Evolutionary conservation across 2,797 vertebrate species (phyloP).

Genomic region (Chelon labrosus): DNA sequence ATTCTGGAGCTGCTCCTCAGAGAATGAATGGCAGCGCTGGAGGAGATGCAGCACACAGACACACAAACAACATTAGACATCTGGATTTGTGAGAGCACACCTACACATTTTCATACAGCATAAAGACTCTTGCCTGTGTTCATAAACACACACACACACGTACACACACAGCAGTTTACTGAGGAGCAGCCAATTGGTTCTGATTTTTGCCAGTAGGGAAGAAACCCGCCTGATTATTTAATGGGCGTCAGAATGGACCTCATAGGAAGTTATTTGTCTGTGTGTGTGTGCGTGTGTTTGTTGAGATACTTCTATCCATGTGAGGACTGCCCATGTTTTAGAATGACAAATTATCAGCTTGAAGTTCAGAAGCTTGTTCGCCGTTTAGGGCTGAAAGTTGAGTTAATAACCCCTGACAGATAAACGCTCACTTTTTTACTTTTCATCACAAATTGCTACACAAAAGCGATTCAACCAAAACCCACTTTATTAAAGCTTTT

Average conservation of each 20-base stretch:
- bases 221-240: conserved; percentile 72
- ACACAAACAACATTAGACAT: conserved; percentile 4
- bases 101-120: not conserved
- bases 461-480: conserved; percentile 19
- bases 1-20: conserved; percentile 45
- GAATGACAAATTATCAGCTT: not conserved
- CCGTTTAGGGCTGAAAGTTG: conserved; percentile 25
- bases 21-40: conserved; percentile 29
- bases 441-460: conserved; percentile 35
- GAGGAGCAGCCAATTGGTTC: conserved; percentile 40
- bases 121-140: not conserved
- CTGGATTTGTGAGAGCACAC: conserved; percentile 2
- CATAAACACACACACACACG: not conserved
- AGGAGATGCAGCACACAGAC: conserved; percentile 17
- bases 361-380: conserved; percentile 26
- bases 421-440: conserved; percentile 38
- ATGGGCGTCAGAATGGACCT: conserved; percentile 60
- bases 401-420: conserved; percentile 47
- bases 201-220: conserved; percentile 67
- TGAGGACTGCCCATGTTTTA: conserved; percentile 14
- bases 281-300: not conserved
- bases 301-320: conserved; percentile 7
- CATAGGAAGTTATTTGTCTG: conserved; percentile 40
- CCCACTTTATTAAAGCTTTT: conserved; percentile 48
- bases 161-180: conserved; percentile 31